Conservation (phyloP, 2,113 vertebrate genomes). For the Tachuris rubrigastra region DNA sequence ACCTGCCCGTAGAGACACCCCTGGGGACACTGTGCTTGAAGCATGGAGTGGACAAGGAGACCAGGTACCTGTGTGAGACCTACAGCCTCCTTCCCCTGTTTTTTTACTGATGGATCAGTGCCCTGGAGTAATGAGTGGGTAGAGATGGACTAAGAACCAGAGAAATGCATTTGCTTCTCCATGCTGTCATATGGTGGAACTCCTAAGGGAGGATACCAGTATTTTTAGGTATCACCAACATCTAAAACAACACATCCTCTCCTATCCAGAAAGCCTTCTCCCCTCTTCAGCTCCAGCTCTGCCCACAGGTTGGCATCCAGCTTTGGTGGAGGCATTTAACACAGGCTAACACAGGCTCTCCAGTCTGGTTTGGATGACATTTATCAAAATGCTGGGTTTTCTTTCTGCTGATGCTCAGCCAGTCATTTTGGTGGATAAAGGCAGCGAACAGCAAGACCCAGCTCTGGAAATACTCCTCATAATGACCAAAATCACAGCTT, state of each 20-base stretch:
- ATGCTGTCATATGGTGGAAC: not conserved
- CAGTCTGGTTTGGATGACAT: conserved; percentile 53
- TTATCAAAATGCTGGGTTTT: conserved; percentile 33
- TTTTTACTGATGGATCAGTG: not conserved
- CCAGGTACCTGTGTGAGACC: not conserved
- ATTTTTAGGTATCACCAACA: not conserved
- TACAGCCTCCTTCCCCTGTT: not conserved
- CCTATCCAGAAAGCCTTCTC: not conserved
- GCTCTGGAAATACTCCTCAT: conserved; percentile 48
- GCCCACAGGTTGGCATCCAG: conserved; percentile 27
- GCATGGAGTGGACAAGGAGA: accelerated
- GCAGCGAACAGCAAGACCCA: not conserved
- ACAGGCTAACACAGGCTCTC: not conserved
- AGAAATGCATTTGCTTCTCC: not conserved
- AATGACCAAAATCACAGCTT: conserved; percentile 45
- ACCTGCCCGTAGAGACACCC: not conserved
- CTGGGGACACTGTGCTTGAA: accelerated
- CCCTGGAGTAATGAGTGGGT: not conserved
- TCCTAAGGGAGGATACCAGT: not conserved
- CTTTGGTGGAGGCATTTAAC: not conserved
- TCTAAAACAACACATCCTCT: not conserved
- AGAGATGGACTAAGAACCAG: not conserved
- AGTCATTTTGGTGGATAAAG: conserved; percentile 7
- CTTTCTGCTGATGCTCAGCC: not conserved
- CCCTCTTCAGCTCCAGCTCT: not conserved